Evolutionary conservation across 2,888 invertebrate species (phyloP), one percentile per base, ranked within the genome.

Genomic region (Mythimna ferrago): DNA sequence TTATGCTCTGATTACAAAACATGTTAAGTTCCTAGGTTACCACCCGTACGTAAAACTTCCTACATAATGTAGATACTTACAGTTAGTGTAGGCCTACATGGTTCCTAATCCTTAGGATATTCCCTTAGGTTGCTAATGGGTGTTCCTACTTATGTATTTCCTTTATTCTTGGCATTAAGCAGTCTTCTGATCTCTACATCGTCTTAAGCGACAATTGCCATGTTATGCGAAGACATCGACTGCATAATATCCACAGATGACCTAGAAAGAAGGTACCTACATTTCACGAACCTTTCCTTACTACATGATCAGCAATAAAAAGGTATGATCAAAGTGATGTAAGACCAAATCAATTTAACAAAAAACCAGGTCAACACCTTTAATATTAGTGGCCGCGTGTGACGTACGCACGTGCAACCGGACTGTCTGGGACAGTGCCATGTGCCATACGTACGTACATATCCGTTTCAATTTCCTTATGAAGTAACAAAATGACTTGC

Each of bases 341-440:
- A 80, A 80, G 76, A 58, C 38, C 41, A 68, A 54, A 66, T 66
- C 16, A 58, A 53, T 65, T 67, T 68, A 41, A 58, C 38, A 71
- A 61, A 71, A 70, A 80, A 76, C 76, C 80, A 80, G 80, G 80
- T 80, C 80, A 80, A 21, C 60, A 74, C 71, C 71, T 72, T 77
- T 51, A 60, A 73, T 6, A 61, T 41, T 73, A 78, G 64, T 66
- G 62, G 21, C 68, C 74, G 76, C 58, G 41, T 63, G 53, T 76
- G 76, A 76, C 76, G 71, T 71, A 71, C 35, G 35, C 58, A 26
- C 51, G 32, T 69, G 32, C 11, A 61, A 26, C 10, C 57, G 35
- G 19, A 9, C 51, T 48, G n/a, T n/a, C 51, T 19, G 58, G 60
- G 65, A 69, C 54, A 73, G 48, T 60, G 19, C 21, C 71, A 78